phyloP scores from a whole-genome alignment of 1,140 invertebrate species.

The Drosophila punjabiensis region DNA sequence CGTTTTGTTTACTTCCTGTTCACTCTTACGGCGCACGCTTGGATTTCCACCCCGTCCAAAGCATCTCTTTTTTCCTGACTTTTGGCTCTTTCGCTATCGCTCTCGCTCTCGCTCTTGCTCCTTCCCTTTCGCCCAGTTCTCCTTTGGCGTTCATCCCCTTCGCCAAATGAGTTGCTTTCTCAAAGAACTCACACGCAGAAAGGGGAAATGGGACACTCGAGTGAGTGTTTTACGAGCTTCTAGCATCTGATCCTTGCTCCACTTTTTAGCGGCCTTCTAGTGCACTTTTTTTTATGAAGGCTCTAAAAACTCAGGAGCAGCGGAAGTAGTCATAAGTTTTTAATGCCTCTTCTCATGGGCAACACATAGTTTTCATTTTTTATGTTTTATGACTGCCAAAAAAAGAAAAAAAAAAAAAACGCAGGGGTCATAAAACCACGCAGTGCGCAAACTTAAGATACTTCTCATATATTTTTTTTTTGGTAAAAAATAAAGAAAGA shows the following conservation, averaged over 20 bases:
- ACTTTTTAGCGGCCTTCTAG: conserved; percentile 11
- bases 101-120: conserved; percentile 40
- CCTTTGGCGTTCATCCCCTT: conserved; percentile 68
- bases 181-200: conserved; percentile 31
- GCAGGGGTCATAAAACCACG: conserved; percentile 59
- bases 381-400: conserved; percentile 55
- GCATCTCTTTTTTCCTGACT: conserved; percentile 67
- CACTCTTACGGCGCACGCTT: conserved; percentile 76
- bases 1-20: conserved; percentile 69
- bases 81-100: conserved; percentile 65
- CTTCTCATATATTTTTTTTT: conserved; percentile 28
- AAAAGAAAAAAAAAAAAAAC: conserved; percentile 51
- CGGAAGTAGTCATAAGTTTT: conserved; percentile 66
- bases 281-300: conserved; percentile 73
- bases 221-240: conserved; percentile 35
- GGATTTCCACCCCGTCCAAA: conserved; percentile 40
- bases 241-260: conserved; percentile 27
- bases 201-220: conserved; percentile 53
- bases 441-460: conserved; percentile 33
- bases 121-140: conserved; percentile 29
- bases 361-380: conserved; percentile 50
- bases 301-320: conserved; percentile 53
- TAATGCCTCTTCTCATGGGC: conserved; percentile 44
- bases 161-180: conserved; percentile 38
- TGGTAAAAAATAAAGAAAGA: conserved; percentile 23